Evolutionary conservation across 2,113 vertebrate genomes (phyloP).

Genomic region (Phocoena phocoena): DNA sequence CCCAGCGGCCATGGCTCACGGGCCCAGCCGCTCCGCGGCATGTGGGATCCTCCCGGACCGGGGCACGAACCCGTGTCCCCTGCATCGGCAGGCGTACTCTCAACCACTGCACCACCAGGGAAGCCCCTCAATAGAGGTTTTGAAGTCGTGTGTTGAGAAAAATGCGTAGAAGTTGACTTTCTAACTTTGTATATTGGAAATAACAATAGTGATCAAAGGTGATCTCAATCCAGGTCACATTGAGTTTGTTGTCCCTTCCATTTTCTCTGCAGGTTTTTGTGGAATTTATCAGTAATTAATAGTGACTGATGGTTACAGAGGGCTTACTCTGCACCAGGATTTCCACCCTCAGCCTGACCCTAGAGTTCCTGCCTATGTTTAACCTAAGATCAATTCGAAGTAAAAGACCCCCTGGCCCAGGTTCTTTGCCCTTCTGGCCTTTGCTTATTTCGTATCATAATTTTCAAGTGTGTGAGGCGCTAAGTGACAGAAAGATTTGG

Average conservation of each 20-base stretch:
- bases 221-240: not conserved
- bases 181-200: not conserved
- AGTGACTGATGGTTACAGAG: not conserved
- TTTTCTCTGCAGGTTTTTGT: not conserved
- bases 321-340: not conserved
- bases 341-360: not conserved
- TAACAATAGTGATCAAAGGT: not conserved
- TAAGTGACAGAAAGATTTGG: not conserved
- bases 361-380: not conserved
- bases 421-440: not conserved
- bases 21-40: no score
- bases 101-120: no score
- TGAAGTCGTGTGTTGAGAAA: not conserved
- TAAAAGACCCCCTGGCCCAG: not conserved
- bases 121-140: constrained; percentile 25
- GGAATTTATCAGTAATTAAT: not conserved
- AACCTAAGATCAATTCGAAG: not conserved
- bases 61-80: no score
- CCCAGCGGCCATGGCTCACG: no score
- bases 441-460: not conserved
- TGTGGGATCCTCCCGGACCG: no score
- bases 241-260: not conserved
- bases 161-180: not conserved
- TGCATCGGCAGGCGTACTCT: no score
- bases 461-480: not conserved